Percentiles rank a stretch among this genome's conserved stretches.
Evolutionary conservation across 1,140 invertebrate genomes (phyloP).

Genomic region (Dendroctonus valens): DNA sequence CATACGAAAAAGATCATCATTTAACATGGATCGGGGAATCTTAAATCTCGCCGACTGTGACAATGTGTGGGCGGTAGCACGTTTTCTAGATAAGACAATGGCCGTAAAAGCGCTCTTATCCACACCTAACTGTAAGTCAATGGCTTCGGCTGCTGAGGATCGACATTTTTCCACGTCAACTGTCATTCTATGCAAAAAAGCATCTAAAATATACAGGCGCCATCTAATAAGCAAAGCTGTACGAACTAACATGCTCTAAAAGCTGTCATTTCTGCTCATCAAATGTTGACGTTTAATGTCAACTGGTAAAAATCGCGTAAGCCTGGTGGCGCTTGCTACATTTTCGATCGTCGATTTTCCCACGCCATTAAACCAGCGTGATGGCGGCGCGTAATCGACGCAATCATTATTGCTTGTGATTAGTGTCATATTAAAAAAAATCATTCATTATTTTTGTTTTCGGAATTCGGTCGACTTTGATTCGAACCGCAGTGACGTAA

Average conservation of each 20-base stretch:
- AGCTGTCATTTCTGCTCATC: too few relatives aligned
- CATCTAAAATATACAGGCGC: too few relatives aligned
- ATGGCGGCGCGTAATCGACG: conserved; percentile 7
- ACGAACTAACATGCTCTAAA: too few relatives aligned
- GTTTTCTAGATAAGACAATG: conserved; percentile 15
- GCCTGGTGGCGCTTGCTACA: conserved; percentile 3
- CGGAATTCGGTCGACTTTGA: neutral
- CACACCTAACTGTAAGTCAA: too few relatives aligned
- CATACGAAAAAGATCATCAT: conserved; percentile 25
- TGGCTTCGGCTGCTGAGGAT: too few relatives aligned
- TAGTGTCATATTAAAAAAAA: conserved; percentile 18
- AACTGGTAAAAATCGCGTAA: too few relatives aligned
- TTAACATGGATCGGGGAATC: conserved; percentile 17
- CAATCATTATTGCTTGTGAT: conserved; percentile 19
- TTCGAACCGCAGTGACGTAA: neutral
- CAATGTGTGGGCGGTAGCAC: conserved; percentile 20
- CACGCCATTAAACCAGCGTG: conserved; percentile 22
- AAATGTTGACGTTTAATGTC: too few relatives aligned
- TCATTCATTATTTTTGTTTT: conserved; percentile 7
- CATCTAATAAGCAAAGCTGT: too few relatives aligned
- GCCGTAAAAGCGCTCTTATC: neutral
- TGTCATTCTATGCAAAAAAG: too few relatives aligned
- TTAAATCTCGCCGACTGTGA: conserved; percentile 17
- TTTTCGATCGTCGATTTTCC: conserved; percentile 21
- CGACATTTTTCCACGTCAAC: too few relatives aligned